Conservation (phyloP, 2,113 vertebrate genomes). For the Pholis gunnellus region DNA sequence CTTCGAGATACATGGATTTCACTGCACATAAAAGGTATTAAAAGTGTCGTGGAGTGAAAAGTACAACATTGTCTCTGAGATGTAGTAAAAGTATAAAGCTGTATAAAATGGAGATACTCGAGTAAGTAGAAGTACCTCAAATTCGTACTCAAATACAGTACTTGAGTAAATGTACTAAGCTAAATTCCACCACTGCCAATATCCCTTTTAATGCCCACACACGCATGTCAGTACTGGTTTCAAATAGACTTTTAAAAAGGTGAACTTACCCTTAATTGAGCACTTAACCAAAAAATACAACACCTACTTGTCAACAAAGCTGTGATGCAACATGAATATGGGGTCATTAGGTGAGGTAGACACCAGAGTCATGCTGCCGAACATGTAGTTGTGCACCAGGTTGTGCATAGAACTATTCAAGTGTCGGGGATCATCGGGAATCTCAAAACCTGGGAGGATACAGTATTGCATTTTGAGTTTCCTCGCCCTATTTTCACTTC, state of each 20-base stretch:
- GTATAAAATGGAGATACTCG: background rate
- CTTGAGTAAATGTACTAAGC: background rate
- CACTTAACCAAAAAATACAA: background rate
- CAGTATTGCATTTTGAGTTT: background rate
- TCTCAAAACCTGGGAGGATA: conserved; percentile 45
- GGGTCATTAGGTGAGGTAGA: conserved; percentile 60
- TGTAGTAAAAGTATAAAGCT: background rate
- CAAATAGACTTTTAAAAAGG: background rate
- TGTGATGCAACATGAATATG: conserved; percentile 59
- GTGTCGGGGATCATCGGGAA: conserved; percentile 21
- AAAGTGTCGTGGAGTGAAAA: background rate
- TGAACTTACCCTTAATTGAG: background rate
- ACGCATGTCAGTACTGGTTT: background rate
- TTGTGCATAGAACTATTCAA: conserved; percentile 49
- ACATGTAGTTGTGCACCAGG: conserved; percentile 52
- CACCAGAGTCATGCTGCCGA: conserved; percentile 56
- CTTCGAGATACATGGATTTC: background rate
- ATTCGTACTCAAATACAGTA: background rate
- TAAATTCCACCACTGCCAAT: background rate
- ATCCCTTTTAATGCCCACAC: background rate
- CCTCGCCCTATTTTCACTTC: background rate
- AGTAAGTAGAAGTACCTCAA: background rate
- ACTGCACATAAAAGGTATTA: background rate
- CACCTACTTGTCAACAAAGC: conserved; percentile 64
- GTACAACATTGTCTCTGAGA: too few species aligned